A percentile compares a stretch with the other conserved stretches of the same genome.
Evolutionary conservation across 2,888 invertebrate species (phyloP).

Genomic region (Beris morrisii): DNA sequence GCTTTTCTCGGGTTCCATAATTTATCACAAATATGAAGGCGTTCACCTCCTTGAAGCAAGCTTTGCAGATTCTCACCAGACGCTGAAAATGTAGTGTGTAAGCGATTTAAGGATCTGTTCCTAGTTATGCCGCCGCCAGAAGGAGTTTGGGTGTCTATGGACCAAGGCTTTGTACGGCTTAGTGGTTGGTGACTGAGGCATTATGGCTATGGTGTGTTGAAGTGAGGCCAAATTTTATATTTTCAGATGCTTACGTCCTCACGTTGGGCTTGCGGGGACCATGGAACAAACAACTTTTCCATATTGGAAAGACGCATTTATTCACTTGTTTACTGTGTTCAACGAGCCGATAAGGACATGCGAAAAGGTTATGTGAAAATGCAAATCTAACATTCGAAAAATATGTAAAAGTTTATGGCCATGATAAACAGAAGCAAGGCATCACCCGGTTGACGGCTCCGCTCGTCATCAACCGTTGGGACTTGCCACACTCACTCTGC

Average conservation of each 20-base stretch:
- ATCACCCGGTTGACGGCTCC: no score
- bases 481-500: no score
- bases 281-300: not conserved
- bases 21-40: constrained; percentile 25
- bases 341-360: constrained; percentile 17
- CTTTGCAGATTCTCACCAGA: constrained; percentile 5
- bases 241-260: not conserved
- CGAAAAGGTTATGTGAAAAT: no score
- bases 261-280: not conserved
- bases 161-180: constrained; percentile 10
- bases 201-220: not conserved
- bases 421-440: no score
- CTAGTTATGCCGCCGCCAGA: constrained; percentile 8
- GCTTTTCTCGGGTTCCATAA: constrained; percentile 5
- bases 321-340: constrained; percentile 26
- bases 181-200: no score
- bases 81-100: constrained; percentile 7
- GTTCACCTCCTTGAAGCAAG: constrained; percentile 1
- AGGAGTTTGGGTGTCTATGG: constrained; percentile 16
- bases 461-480: no score
- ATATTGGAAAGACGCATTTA: not conserved
- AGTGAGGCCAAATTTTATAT: constrained; percentile 13
- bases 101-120: constrained; percentile 23
- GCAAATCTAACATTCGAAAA: no score
- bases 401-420: no score